phyloP scores from a whole-genome alignment of 2,888 invertebrate species.

The Cepaea hortensis region DNA sequence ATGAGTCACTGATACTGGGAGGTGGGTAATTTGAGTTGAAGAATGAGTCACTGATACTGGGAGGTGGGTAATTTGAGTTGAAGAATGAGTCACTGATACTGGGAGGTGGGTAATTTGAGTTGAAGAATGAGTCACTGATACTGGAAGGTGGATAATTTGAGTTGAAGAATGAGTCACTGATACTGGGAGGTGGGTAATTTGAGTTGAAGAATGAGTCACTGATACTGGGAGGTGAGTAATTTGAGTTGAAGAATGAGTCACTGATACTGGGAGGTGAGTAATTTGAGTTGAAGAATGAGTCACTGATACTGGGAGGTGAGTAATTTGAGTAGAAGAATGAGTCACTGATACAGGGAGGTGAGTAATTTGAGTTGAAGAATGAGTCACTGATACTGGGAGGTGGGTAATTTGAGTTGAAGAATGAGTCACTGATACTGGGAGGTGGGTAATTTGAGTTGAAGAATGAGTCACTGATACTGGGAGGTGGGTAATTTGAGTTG shows the following conservation, averaged over 20 bases:
- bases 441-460: not conserved
- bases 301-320: no score
- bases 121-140: not conserved
- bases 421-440: not conserved
- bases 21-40: not conserved
- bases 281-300: not conserved
- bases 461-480: slow-evolving; percentile 3
- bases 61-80: not conserved
- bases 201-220: not conserved
- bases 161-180: not conserved
- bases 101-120: no score
- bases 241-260: slow-evolving; percentile 16
- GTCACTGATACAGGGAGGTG: not conserved
- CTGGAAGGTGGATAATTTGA: no score
- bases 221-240: not conserved
- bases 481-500: not conserved
- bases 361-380: not conserved
- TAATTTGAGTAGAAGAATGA: no score
- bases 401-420: no score
- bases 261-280: slow-evolving; percentile 6
- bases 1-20: not conserved
- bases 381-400: no score
- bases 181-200: no score
- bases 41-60: slow-evolving; percentile 3
- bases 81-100: not conserved